phyloP scores from a whole-genome alignment of 2,888 invertebrate genomes.

The Hyalella azteca region DNA sequence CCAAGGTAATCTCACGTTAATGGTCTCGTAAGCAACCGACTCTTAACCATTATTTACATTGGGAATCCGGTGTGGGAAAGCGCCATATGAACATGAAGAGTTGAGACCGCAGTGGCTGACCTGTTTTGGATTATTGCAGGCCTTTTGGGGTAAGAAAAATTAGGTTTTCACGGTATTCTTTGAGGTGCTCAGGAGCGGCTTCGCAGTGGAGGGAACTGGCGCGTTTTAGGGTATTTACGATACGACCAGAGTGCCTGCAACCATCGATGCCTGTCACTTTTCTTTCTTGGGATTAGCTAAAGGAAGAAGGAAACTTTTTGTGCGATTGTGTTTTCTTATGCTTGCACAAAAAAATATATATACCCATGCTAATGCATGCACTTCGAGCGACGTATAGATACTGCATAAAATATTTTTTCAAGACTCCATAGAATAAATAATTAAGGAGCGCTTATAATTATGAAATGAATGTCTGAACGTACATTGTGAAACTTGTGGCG shows the following conservation, averaged over 20 bases:
- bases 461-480: too few species aligned
- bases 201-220: conserved; percentile 6
- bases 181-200: conserved; percentile 24
- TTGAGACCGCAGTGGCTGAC: conserved; percentile 30
- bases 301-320: too few species aligned
- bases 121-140: conserved; percentile 26
- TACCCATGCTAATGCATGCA: too few species aligned
- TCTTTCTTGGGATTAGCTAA: not conserved
- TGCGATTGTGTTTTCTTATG: too few species aligned
- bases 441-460: too few species aligned
- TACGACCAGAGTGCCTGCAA: not conserved
- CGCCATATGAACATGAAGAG: conserved; percentile 22
- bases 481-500: too few species aligned
- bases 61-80: conserved; percentile 28
- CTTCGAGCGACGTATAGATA: too few species aligned
- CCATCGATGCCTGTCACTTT: not conserved
- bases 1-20: conserved; percentile 28
- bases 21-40: conserved; percentile 22
- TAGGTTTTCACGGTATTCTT: conserved; percentile 12
- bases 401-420: too few species aligned
- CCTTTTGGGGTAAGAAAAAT: conserved; percentile 28
- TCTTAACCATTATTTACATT: conserved; percentile 30
- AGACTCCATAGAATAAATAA: too few species aligned
- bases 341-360: too few species aligned
- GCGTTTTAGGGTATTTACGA: conserved; percentile 21